Evolutionary conservation across 2,888 invertebrate genomes (phyloP).

Genomic region (Merodon equestris): DNA sequence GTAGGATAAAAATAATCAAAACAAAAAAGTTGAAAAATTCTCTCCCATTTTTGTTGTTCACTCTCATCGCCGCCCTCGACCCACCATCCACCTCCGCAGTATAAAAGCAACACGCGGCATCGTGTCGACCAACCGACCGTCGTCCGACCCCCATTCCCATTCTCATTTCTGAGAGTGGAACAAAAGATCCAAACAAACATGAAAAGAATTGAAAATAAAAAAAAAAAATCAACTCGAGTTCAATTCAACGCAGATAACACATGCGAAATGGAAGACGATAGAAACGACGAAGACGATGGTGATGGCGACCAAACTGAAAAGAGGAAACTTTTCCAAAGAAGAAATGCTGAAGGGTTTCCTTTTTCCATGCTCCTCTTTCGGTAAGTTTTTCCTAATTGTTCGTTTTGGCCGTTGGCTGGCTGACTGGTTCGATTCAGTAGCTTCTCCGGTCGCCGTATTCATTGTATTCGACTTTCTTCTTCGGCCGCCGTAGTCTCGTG

Average conservation of each 20-base stretch:
- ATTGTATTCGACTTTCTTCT: no score
- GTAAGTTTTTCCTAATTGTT: slow-evolving; percentile 34
- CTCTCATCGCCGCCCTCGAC: slow-evolving; percentile 3
- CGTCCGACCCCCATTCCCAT: slow-evolving; percentile 19
- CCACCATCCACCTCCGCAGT: neutral
- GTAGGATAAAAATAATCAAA: slow-evolving; percentile 69
- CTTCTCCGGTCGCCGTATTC: no score
- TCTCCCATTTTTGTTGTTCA: slow-evolving; percentile 51
- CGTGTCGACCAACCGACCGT: no score
- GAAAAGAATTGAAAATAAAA: slow-evolving; percentile 26
- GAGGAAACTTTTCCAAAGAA: slow-evolving; percentile 37
- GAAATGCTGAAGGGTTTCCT: slow-evolving; percentile 23
- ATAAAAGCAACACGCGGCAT: no score
- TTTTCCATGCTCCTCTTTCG: slow-evolving; percentile 20
- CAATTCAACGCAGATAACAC: slow-evolving; percentile 35
- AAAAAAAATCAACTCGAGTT: slow-evolving; percentile 5
- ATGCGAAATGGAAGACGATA: slow-evolving; percentile 54
- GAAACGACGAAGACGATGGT: no score
- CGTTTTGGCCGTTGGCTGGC: neutral
- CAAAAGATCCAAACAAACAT: slow-evolving; percentile 48
- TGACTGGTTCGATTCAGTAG: neutral
- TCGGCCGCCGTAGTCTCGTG: no score
- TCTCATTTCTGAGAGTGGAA: slow-evolving; percentile 12
- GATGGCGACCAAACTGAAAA: slow-evolving; percentile 24
- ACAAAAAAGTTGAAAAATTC: slow-evolving; percentile 67